phyloP scores from a whole-genome alignment of 2,888 invertebrate species.

The Platerodrilus igneus region DNA sequence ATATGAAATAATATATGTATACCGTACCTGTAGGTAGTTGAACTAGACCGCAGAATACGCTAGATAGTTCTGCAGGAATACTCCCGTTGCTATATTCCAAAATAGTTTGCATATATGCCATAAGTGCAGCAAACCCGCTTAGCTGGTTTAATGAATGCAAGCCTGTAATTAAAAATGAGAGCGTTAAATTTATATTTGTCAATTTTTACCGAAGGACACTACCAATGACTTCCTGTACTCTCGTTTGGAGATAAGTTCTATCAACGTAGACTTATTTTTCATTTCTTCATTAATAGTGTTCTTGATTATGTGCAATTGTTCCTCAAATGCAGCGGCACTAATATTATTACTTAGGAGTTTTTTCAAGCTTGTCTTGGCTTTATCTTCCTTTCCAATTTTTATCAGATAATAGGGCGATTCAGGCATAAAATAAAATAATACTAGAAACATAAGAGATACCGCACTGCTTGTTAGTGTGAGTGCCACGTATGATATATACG shows the following conservation, averaged over 20 bases:
- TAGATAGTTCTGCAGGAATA: constrained; percentile 52
- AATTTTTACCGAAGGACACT: constrained; percentile 47
- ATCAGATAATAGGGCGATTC: constrained; percentile 47
- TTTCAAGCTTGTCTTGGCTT: constrained; percentile 37
- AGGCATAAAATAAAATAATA: constrained; percentile 44
- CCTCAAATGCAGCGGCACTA: constrained; percentile 36
- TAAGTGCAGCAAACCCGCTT: constrained; percentile 57
- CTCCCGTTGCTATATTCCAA: constrained; percentile 53
- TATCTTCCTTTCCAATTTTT: constrained; percentile 40
- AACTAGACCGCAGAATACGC: constrained; percentile 57
- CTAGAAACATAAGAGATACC: constrained; percentile 41
- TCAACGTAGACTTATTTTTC: constrained; percentile 36
- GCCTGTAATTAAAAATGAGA: constrained; percentile 45
- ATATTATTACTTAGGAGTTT: constrained; percentile 9
- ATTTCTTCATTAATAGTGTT: constrained; percentile 40
- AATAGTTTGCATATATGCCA: constrained; percentile 58
- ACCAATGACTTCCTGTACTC: constrained; percentile 40
- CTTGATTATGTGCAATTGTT: constrained; percentile 20
- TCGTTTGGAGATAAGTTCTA: constrained; percentile 37
- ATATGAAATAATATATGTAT: background rate
- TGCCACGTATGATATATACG: constrained; percentile 41
- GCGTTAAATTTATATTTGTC: too few relatives aligned
- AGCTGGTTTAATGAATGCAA: constrained; percentile 57
- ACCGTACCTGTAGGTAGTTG: constrained; percentile 53
- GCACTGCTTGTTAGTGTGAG: constrained; percentile 38